Evolutionary conservation across 2,888 invertebrate species (phyloP).

Genomic region (Loripinus fragilis): DNA sequence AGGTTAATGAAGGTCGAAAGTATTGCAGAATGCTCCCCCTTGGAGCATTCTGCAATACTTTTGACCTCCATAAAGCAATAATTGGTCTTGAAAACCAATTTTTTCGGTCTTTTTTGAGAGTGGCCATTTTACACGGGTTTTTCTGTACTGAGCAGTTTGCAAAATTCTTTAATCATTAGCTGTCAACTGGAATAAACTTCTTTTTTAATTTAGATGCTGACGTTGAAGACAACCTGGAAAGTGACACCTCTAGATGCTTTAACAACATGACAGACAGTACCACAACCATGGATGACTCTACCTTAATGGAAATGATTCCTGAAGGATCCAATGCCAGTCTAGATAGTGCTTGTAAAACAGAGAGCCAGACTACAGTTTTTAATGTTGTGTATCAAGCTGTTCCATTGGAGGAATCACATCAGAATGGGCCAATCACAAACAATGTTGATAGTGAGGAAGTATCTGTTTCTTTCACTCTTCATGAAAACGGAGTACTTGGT

Average conservation of each 20-base stretch:
- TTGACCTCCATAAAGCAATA: too few relatives aligned
- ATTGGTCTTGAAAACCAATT: too few relatives aligned
- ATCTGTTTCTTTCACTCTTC: conserved; percentile 11
- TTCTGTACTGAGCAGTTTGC: too few relatives aligned
- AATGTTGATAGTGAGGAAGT: conserved; percentile 14
- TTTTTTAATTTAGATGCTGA: conserved; percentile 81
- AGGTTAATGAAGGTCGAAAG: too few relatives aligned
- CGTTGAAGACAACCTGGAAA: conserved; percentile 83
- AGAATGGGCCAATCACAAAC: neutral
- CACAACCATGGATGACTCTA: conserved; percentile 20
- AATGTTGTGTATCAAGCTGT: conserved; percentile 5
- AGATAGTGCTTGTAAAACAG: neutral
- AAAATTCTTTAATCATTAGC: too few relatives aligned
- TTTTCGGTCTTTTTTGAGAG: too few relatives aligned
- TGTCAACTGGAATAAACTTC: too few relatives aligned
- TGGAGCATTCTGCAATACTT: too few relatives aligned
- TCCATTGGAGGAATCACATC: neutral
- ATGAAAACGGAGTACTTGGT: neutral
- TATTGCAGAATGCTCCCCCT: too few relatives aligned
- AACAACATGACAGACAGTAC: conserved; percentile 48
- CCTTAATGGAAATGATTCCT: conserved; percentile 1
- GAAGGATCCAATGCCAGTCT: neutral
- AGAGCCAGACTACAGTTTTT: conserved; percentile 15
- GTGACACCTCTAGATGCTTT: conserved; percentile 73
- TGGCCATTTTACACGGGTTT: too few relatives aligned